Conservation (phyloP, 2,888 invertebrate species). For the Lochmaea crataegi region DNA sequence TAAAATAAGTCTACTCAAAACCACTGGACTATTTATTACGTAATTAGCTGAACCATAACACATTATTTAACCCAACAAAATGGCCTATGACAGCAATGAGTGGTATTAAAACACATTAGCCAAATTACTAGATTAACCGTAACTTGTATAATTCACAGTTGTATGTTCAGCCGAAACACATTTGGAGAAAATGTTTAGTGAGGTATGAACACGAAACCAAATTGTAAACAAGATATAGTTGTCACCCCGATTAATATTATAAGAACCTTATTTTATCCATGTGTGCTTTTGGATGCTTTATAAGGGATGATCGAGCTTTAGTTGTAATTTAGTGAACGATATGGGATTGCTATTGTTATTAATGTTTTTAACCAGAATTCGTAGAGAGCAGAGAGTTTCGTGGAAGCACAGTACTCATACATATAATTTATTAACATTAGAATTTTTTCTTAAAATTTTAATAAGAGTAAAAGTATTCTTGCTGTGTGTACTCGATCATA, state of each 20-base stretch:
- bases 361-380: too few relatives aligned
- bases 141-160: background rate
- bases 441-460: background rate
- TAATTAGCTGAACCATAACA: background rate
- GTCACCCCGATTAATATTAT: background rate
- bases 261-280: background rate
- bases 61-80: background rate
- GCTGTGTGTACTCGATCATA: too few relatives aligned
- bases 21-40: background rate
- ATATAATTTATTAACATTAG: background rate
- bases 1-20: background rate
- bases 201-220: background rate
- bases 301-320: background rate
- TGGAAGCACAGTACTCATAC: background rate
- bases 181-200: background rate
- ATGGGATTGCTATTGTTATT: too few relatives aligned
- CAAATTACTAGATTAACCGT: background rate
- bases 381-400: too few relatives aligned
- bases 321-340: too few relatives aligned
- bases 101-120: background rate
- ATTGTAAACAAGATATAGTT: background rate
- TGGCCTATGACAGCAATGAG: background rate
- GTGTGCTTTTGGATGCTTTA: background rate
- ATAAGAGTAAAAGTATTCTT: too few relatives aligned
- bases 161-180: background rate